These are phyloP conservation scores for Paracyclopina nana DNA, from an alignment of 1,140 invertebrate genomes.

Conservation along the genomic window DNA sequence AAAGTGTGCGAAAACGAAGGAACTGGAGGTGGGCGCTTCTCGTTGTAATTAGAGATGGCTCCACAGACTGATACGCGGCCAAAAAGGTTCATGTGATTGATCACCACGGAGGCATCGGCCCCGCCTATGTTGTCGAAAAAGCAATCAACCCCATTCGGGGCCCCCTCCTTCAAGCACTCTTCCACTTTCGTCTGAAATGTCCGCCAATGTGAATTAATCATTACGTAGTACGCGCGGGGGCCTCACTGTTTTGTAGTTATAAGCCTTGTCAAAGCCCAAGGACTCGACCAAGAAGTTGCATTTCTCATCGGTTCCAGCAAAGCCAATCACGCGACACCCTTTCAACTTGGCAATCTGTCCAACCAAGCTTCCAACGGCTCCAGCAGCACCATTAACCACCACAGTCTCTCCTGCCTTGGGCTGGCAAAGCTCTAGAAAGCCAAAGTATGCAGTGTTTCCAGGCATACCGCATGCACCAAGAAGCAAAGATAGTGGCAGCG, in stretches of 20 bases:
- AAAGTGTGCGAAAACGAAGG: background rate
- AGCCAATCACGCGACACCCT: slow-evolving; percentile 25
- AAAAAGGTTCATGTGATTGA: slow-evolving; percentile 4
- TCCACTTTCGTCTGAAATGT: too few species aligned
- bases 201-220: too few species aligned
- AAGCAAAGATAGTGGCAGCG: slow-evolving; percentile 31
- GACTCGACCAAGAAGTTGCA: slow-evolving; percentile 23
- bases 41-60: slow-evolving; percentile 15
- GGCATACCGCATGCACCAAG: slow-evolving; percentile 41
- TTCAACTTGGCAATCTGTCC: slow-evolving; percentile 50
- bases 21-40: background rate
- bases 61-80: slow-evolving; percentile 16
- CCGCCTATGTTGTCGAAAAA: slow-evolving; percentile 25
- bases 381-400: slow-evolving; percentile 29
- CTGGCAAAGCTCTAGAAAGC: slow-evolving; percentile 41
- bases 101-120: background rate
- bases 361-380: slow-evolving; percentile 43
- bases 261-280: slow-evolving; percentile 25
- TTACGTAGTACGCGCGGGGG: too few species aligned
- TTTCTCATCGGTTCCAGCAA: slow-evolving; percentile 25
- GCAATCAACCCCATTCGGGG: slow-evolving; percentile 23
- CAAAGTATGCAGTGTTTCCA: slow-evolving; percentile 48
- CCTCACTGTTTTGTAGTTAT: slow-evolving; percentile 25
- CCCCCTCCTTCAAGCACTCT: slow-evolving; percentile 16
- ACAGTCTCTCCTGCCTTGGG: slow-evolving; percentile 43